phyloP scores from a whole-genome alignment of 2,797 vertebrate genomes.

The Sebastiscus albofasciatus region DNA sequence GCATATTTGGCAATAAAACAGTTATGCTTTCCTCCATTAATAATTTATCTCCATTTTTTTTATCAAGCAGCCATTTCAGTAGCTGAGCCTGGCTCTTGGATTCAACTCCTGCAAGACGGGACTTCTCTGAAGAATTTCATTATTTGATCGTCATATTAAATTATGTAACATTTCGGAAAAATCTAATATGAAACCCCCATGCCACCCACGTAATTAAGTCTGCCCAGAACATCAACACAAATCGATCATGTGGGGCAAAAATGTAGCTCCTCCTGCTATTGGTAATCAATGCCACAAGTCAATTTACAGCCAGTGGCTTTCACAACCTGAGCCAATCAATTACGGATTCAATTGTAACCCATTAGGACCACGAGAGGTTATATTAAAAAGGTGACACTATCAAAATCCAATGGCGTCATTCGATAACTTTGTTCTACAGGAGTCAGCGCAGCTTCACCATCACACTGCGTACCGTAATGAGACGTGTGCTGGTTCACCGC shows the following conservation, averaged over 20 bases:
- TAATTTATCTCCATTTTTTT: conserved; percentile 59
- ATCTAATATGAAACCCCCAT: conserved; percentile 49
- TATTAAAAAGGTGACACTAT: conserved; percentile 65
- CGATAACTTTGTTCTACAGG: conserved; percentile 48
- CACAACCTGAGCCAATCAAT: conserved; percentile 55
- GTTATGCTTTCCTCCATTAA: conserved; percentile 55
- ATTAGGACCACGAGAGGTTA: conserved; percentile 51
- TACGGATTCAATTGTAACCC: conserved; percentile 68
- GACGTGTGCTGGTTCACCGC: conserved; percentile 16
- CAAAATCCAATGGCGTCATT: conserved; percentile 61
- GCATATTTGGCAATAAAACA: conserved; percentile 67
- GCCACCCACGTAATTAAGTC: conserved; percentile 64
- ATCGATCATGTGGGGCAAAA: conserved; percentile 58
- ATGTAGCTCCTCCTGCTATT: conserved; percentile 50
- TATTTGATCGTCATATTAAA: conserved; percentile 61
- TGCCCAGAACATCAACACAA: conserved; percentile 56
- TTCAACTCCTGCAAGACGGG: conserved; percentile 10
- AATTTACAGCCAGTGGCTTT: conserved; percentile 69
- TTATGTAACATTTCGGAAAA: conserved; percentile 59
- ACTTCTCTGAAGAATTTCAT: conserved; percentile 31
- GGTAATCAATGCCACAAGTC: conserved; percentile 74
- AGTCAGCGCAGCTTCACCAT: conserved; percentile 1
- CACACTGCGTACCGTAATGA: conserved; percentile 3
- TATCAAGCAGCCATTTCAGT: conserved; percentile 30
- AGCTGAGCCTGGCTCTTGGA: conserved; percentile 17